phyloP scores from a whole-genome alignment of 64 coral and sea anemone species.

The Montipora efflorescens region DNA sequence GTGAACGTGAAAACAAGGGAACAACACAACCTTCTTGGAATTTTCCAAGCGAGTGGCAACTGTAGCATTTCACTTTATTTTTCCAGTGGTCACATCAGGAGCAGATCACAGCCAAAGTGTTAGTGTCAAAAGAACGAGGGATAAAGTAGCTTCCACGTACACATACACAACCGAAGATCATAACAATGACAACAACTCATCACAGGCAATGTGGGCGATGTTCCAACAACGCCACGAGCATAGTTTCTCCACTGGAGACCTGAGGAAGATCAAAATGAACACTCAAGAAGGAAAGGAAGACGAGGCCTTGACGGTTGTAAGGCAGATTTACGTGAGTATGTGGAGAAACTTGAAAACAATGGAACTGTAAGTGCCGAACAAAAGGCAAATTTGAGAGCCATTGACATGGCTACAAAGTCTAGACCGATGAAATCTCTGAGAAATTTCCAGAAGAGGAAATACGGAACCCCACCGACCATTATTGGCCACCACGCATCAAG shows the following conservation, averaged over 20 bases:
- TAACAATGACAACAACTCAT: slow-evolving; percentile 34
- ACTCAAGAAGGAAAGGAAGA: slow-evolving; percentile 54
- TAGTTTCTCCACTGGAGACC: slow-evolving; percentile 48
- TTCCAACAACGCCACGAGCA: slow-evolving; percentile 63
- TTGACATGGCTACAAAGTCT: not conserved
- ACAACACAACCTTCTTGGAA: not conserved
- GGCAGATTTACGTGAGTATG: slow-evolving; percentile 48
- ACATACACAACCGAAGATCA: slow-evolving; percentile 58
- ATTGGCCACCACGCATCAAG: not conserved
- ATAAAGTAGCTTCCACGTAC: slow-evolving; percentile 55
- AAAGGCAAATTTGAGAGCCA: not conserved
- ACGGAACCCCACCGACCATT: too few species aligned
- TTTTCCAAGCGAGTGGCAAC: not conserved
- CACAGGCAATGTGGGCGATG: slow-evolving; percentile 64
- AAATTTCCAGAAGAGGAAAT: slow-evolving; percentile 24
- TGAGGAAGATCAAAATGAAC: slow-evolving; percentile 52
- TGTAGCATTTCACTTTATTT: too few species aligned
- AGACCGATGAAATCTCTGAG: not conserved
- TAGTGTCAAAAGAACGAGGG: slow-evolving; percentile 33
- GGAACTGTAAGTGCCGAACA: not conserved
- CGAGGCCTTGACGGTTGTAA: slow-evolving; percentile 49
- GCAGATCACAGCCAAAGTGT: slow-evolving; percentile 47
- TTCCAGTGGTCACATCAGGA: not conserved
- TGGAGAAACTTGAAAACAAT: not conserved
- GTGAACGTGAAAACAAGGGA: slow-evolving; percentile 53